These are phyloP conservation scores for Muntiacus reevesi DNA, from an alignment of 2,113 vertebrate species.

Conservation along the genomic window DNA sequence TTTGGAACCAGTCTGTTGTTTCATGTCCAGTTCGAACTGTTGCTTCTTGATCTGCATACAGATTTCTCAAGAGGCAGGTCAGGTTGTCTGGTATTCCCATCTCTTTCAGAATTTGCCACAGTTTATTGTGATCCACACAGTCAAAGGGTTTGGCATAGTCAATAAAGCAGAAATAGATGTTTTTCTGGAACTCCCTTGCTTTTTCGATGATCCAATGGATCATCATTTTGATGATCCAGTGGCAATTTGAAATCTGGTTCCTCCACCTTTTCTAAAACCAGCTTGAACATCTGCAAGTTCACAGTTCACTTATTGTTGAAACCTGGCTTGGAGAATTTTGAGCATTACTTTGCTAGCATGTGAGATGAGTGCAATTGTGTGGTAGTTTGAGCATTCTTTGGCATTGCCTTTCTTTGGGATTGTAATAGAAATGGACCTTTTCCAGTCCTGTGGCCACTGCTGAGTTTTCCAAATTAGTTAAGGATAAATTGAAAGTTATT, in stretches of 20 bases:
- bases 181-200: neutral
- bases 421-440: neutral
- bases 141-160: neutral
- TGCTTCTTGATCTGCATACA: neutral
- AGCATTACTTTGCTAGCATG: neutral
- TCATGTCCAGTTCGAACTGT: neutral
- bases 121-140: neutral
- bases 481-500: too few species aligned
- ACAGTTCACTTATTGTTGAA: rapidly evolving
- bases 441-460: neutral
- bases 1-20: neutral
- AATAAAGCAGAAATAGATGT: neutral
- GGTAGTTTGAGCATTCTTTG: neutral
- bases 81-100: neutral
- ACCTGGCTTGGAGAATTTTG: neutral
- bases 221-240: neutral
- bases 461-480: neutral
- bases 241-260: neutral
- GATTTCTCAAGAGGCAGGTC: neutral
- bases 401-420: neutral
- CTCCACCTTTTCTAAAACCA: neutral
- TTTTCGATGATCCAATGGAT: rapidly evolving
- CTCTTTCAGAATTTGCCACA: neutral
- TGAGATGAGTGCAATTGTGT: neutral
- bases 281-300: neutral